Conservation (phyloP, 2,113 vertebrate genomes). For the Bungarus multicinctus region DNA sequence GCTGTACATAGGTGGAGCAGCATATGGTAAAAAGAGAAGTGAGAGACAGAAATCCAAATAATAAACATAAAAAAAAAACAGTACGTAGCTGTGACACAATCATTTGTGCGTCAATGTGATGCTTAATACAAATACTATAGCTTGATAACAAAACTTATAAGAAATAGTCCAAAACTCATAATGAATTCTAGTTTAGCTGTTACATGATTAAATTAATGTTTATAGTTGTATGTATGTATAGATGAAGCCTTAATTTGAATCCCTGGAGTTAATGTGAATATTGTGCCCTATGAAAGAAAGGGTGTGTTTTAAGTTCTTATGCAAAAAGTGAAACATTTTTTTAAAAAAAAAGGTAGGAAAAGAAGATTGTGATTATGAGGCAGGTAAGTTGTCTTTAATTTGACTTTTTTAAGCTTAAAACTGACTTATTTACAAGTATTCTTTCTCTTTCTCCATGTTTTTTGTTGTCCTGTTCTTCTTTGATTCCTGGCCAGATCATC, state of each 20-base stretch:
- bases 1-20: neutral
- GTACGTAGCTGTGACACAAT: neutral
- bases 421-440: neutral
- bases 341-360: neutral
- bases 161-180: too few species aligned
- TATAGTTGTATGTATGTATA: neutral
- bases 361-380: neutral
- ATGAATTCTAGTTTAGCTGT: neutral
- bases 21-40: neutral
- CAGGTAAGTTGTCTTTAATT: neutral
- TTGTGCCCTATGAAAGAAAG: neutral
- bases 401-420: neutral
- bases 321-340: neutral
- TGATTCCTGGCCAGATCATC: neutral
- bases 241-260: neutral
- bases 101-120: neutral
- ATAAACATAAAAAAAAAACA: neutral
- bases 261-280: neutral
- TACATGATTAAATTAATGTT: neutral
- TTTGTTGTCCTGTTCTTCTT: neutral
- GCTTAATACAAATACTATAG: too few species aligned
- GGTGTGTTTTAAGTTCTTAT: neutral
- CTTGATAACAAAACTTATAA: too few species aligned
- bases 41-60: neutral
- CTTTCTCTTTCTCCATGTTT: neutral